Conservation (phyloP, 2,797 vertebrate species). For the Siniperca scherzeri region DNA sequence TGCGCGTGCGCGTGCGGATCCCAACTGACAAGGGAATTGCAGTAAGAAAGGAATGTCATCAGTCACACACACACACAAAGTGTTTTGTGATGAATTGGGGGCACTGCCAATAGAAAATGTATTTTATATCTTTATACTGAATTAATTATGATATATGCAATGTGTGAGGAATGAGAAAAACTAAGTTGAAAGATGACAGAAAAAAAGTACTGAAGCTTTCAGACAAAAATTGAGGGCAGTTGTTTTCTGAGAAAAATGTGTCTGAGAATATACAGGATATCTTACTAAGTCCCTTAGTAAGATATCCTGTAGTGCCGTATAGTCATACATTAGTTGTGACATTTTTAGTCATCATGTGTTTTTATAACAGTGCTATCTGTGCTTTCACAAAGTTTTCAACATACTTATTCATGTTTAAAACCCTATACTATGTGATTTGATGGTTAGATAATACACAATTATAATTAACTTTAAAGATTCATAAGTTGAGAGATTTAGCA, state of each 20-base stretch:
- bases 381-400: neutral
- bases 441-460: neutral
- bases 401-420: neutral
- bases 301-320: neutral
- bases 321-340: neutral
- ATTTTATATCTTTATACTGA: neutral
- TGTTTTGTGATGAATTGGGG: neutral
- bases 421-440: neutral
- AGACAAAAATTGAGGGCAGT: neutral
- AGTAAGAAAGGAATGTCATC: constrained; percentile 39
- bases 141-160: neutral
- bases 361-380: neutral
- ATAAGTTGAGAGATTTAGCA: neutral
- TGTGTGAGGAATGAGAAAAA: neutral
- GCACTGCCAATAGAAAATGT: neutral
- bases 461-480: neutral
- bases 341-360: neutral
- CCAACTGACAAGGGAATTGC: neutral
- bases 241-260: neutral
- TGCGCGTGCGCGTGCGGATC: constrained; percentile 9
- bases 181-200: neutral
- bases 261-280: too few species aligned
- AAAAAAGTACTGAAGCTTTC: neutral
- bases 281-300: neutral
- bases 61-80: neutral